These are phyloP conservation scores for Harpegnathos saltator DNA, from an alignment of 1,140 invertebrate genomes.

Conservation along the genomic window DNA sequence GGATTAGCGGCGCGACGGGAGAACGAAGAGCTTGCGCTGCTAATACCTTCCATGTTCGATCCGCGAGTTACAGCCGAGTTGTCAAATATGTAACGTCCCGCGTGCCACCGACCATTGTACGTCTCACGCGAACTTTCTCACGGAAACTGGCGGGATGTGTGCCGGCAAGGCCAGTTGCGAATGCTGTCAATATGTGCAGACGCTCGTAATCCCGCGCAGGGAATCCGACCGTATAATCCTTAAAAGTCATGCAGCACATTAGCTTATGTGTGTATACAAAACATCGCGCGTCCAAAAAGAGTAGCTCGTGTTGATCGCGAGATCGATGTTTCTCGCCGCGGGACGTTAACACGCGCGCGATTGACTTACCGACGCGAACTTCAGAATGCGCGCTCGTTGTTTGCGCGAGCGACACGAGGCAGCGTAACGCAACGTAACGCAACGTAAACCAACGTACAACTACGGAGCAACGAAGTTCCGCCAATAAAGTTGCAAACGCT, in stretches of 20 bases:
- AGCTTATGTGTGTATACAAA: too few relatives aligned
- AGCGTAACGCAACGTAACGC: too few relatives aligned
- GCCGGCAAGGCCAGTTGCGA: not conserved
- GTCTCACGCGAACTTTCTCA: not conserved
- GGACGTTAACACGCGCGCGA: too few relatives aligned
- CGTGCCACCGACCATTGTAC: not conserved
- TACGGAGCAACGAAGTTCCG: slow-evolving; percentile 45
- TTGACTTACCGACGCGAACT: too few relatives aligned
- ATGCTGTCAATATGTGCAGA: not conserved
- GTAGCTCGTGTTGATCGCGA: too few relatives aligned
- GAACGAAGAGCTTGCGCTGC: not conserved
- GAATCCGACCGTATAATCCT: slow-evolving; percentile 1
- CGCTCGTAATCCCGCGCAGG: not conserved
- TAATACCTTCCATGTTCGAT: slow-evolving; percentile 11
- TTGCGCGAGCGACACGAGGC: not conserved
- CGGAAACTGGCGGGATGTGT: not conserved
- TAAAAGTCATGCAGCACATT: not conserved
- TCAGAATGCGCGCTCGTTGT: slow-evolving; percentile 9
- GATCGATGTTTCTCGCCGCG: too few relatives aligned
- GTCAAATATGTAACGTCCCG: not conserved
- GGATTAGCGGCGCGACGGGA: slow-evolving; percentile 7
- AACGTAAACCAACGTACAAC: slow-evolving; percentile 13
- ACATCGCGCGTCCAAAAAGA: too few relatives aligned
- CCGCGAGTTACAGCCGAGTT: not conserved
- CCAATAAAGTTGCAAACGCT: slow-evolving; percentile 52